Evolutionary conservation across 2,113 vertebrate species (phyloP).

Genomic region (Pygathrix nemaeus): DNA sequence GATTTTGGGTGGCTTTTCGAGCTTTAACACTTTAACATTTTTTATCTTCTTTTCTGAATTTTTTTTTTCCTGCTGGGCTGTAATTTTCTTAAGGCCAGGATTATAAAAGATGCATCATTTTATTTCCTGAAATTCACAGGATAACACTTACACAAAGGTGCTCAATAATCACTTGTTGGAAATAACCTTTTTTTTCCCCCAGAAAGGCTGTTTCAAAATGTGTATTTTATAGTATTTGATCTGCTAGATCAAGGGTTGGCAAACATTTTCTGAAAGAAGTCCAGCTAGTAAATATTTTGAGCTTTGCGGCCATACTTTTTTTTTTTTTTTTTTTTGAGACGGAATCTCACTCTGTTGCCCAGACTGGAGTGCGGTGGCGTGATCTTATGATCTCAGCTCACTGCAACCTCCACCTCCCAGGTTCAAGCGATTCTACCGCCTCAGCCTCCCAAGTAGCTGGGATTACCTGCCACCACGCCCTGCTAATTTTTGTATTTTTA

Average conservation of each 20-base stretch:
- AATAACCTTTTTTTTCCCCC: neutral
- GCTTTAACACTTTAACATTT: neutral
- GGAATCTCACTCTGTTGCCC: no score
- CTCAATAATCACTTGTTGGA: neutral
- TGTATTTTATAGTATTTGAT: neutral
- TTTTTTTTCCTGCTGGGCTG: neutral
- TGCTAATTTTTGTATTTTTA: no score
- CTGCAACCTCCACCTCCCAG: no score
- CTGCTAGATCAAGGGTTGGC: neutral
- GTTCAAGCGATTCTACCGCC: no score
- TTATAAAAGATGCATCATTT: neutral
- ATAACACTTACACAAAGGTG: neutral
- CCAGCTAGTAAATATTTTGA: neutral
- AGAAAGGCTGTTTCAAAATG: neutral
- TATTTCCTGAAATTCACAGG: neutral
- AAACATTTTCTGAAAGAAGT: neutral
- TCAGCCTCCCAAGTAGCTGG: no score
- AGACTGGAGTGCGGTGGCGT: no score
- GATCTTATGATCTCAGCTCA: no score
- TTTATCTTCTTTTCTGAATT: neutral
- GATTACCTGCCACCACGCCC: no score
- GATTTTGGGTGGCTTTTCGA: neutral
- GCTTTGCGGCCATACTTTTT: rapidly evolving
- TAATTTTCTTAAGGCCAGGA: neutral
- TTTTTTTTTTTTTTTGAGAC: no score